Evolutionary conservation across 2,797 vertebrate species (phyloP).

Genomic region (Borostomias antarcticus): DNA sequence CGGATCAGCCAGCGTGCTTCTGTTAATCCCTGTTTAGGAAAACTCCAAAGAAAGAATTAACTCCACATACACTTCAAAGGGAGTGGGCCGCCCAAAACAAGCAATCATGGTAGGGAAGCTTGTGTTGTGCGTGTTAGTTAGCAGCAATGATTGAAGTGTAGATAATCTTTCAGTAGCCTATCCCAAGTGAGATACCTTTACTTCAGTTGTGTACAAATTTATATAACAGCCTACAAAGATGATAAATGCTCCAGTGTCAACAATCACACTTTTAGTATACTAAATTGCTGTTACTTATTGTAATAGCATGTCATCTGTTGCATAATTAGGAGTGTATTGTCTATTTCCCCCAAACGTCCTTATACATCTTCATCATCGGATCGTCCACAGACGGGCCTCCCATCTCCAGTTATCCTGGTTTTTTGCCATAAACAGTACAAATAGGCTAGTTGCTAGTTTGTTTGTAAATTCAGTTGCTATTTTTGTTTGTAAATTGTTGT

Average conservation of each 20-base stretch:
- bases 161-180: too few species aligned
- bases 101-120: conserved; percentile 25
- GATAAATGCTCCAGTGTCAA: background rate
- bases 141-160: background rate
- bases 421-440: too few species aligned
- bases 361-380: background rate
- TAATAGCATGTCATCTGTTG: too few species aligned
- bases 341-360: too few species aligned
- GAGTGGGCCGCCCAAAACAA: conserved; percentile 47
- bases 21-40: conserved; percentile 59
- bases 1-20: conserved; percentile 46
- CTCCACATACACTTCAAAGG: conserved; percentile 41
- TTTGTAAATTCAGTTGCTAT: too few species aligned
- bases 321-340: too few species aligned
- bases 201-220: background rate
- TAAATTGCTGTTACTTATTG: too few species aligned
- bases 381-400: too few species aligned
- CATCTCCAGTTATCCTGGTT: too few species aligned
- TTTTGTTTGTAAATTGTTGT: too few species aligned
- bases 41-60: conserved; percentile 50
- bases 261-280: background rate
- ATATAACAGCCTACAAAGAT: background rate
- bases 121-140: background rate
- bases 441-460: too few species aligned
- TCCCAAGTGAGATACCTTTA: too few species aligned